phyloP scores from a whole-genome alignment of 2,113 vertebrate species.

The Ophthalmolycus amberensis region DNA sequence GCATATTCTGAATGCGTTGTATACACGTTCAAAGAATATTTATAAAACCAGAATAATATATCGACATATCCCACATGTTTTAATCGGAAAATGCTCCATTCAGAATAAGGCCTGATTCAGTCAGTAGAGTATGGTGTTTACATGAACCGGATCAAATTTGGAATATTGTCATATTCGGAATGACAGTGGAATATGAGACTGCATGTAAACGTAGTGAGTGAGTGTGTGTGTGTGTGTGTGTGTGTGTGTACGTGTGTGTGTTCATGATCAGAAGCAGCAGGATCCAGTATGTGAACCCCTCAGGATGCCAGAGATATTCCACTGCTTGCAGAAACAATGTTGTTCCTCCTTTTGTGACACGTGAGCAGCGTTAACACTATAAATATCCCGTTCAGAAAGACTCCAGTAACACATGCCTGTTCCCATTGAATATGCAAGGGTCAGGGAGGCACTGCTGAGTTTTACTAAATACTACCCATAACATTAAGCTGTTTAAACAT shows the following conservation, averaged over 20 bases:
- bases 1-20: too few species aligned
- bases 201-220: too few species aligned
- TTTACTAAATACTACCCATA: not conserved
- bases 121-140: too few species aligned
- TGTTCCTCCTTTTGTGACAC: slow-evolving; percentile 22
- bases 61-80: too few species aligned
- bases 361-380: slow-evolving; percentile 23
- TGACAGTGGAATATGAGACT: too few species aligned
- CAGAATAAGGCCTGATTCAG: too few species aligned
- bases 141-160: too few species aligned
- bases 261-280: slow-evolving; percentile 5
- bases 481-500: not conserved
- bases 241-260: not conserved
- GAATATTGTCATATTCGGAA: too few species aligned
- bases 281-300: too few species aligned
- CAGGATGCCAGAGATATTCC: slow-evolving; percentile 27
- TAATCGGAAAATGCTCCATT: too few species aligned
- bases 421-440: not conserved
- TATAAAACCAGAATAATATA: too few species aligned
- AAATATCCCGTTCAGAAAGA: slow-evolving; percentile 49
- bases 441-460: not conserved
- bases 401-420: slow-evolving; percentile 6
- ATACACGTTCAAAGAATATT: too few species aligned
- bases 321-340: slow-evolving; percentile 5
- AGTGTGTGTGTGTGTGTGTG: not conserved